Evolutionary conservation across 2,888 invertebrate genomes (phyloP), one percentile per base, ranked within the genome.

Genomic region (Drosophila borborema): DNA sequence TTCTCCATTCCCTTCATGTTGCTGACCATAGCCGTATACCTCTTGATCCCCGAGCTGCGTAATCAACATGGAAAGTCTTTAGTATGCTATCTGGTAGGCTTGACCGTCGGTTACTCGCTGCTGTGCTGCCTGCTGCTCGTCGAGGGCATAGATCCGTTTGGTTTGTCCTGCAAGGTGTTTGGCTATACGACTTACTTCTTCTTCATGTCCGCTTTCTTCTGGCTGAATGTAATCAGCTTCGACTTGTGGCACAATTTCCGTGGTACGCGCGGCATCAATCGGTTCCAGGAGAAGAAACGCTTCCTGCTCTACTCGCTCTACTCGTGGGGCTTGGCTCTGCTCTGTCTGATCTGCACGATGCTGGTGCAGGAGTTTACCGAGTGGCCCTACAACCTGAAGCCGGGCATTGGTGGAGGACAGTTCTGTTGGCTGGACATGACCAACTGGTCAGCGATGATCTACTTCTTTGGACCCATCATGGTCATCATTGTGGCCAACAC

Each of bases 171-270:
- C 71, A 89, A 90, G 60, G 3, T 80, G 16, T 72, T 89, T 4
- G 92, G 96, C 46, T 96, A 95, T 93, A 94, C 95, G 81, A 95
- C 96, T 54, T 95, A 97, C 92, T 97, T 96, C 93, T 95, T 95
- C 79, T 96, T 97, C 92, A 94, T 97, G 93, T 95, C 96, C 16
- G 96, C 96, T 82, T 97, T 97, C 94, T 96, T 97, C 92, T 97
- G 97, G 97, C 94, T 97, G 88, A 97, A 96, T 90, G 96, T 97
- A 28, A 97, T 97, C 95, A 97, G 97, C 92, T 96, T 97, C 91
- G 97, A 97, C 91, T 95, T 97, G 89, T 97, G 96, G 96, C 96
- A 96, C 94, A 92, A 92, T 64, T 92, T 92, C 64, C 91, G 92
- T 0, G 91, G 91, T 4, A 92, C 92, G 0, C 88, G 91, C 0